Percentiles rank a stretch among this genome's conserved stretches.
phyloP scores from a whole-genome alignment of 2,113 vertebrate species.

The Rhinopomastus cyanomelas region DNA sequence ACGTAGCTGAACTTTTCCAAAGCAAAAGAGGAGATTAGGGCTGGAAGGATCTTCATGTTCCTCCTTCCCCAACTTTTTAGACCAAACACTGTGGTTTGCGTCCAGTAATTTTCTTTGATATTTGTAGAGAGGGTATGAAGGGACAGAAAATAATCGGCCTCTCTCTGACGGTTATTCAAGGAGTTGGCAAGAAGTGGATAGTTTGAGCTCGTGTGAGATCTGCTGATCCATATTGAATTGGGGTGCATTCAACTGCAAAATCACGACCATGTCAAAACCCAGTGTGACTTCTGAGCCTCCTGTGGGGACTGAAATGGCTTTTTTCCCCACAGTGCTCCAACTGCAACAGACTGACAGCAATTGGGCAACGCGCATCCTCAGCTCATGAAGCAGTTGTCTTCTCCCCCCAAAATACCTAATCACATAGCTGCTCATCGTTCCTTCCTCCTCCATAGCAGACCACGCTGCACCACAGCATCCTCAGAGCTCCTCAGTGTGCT shows the following conservation, averaged over 20 bases:
- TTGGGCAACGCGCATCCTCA: not conserved
- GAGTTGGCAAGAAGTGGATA: not conserved
- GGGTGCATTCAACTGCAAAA: not conserved
- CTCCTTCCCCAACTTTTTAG: not conserved
- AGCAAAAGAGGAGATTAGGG: not conserved
- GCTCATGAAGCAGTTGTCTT: not conserved
- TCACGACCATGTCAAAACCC: not conserved
- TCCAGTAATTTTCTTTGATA: not conserved
- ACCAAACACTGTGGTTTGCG: not conserved
- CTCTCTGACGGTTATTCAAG: not conserved
- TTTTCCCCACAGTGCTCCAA: not conserved
- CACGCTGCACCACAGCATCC: not conserved
- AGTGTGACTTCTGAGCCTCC: not conserved
- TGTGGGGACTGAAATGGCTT: not conserved
- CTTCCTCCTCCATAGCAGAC: not conserved
- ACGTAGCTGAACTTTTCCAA: not conserved
- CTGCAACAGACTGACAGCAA: not conserved
- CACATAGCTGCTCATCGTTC: not conserved
- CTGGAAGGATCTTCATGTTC: not conserved
- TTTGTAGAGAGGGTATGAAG: not conserved
- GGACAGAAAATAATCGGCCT: not conserved
- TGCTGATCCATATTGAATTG: fast-evolving
- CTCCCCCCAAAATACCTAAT: not conserved
- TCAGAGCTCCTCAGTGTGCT: not conserved
- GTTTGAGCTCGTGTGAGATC: not conserved